Percentiles rank a stretch among this genome's conserved stretches.
Conservation (phyloP, 2,797 vertebrate genomes). For the Sebastes taczanowskii region DNA sequence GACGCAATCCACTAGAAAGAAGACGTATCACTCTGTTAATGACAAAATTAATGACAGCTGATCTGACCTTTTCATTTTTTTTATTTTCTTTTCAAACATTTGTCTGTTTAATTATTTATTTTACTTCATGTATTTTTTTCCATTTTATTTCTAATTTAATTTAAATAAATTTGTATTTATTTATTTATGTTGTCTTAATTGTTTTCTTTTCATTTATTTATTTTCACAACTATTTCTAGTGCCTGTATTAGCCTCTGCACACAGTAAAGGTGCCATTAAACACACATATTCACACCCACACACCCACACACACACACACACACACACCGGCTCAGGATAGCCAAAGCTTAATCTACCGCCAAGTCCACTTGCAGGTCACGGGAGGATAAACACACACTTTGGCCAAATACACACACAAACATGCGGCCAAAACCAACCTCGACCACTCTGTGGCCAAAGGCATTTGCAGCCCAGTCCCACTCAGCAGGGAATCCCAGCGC, state of each 20-base stretch:
- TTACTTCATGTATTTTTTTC: neutral
- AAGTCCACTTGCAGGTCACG: conserved; percentile 63
- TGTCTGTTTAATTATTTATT: neutral
- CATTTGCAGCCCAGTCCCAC: conserved; percentile 46
- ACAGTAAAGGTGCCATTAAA: conserved; percentile 49
- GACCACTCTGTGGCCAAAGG: conserved; percentile 57
- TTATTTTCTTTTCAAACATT: neutral
- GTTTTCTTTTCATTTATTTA: neutral
- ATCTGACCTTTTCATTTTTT: neutral
- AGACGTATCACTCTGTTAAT: neutral
- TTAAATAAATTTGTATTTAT: neutral
- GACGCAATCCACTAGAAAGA: neutral
- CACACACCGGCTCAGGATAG: conserved; percentile 13
- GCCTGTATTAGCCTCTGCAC: conserved; percentile 10
- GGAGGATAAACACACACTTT: conserved; percentile 62
- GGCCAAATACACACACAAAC: conserved; percentile 43
- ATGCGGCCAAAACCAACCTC: conserved; percentile 59
- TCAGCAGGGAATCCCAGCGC: conserved; percentile 57
- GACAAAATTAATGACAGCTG: neutral
- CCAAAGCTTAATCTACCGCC: conserved; percentile 44
- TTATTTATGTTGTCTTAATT: neutral
- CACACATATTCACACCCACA: neutral
- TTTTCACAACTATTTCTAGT: neutral
- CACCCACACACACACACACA: neutral
- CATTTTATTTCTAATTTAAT: neutral